Base-by-base conservation (phyloP, 1,140 invertebrate species). In the Caenorhabditis briggsae region DNA sequence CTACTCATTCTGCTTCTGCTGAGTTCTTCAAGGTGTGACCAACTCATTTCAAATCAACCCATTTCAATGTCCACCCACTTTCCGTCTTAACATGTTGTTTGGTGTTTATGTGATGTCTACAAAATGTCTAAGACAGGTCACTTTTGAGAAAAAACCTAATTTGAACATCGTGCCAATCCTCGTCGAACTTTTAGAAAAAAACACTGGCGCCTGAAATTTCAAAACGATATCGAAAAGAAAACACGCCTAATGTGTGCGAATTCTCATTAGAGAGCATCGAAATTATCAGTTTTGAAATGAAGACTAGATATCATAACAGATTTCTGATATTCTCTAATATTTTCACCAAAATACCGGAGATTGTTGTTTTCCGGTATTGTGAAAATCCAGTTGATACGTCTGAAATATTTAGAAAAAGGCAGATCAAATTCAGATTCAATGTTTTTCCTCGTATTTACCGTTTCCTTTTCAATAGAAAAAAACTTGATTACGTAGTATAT, bases 51-150 rank as follows among this genome's bases (percentile, higher is more conserved):
- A 53, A 65, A 16, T 61, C 59, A 25, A 58, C 56, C 46, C 64
- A 70, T 43, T 70, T 46, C 14, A 70, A 46, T 78, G 43, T 78
- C 43, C 70, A 78, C 70, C 46, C 70, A 50, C 70, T 70, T 70
- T 46, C 64, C 18, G 8, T 11, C 43, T 18, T 70, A 9, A 50
- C 50, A 50, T 78, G 70, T 23, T 78, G 70, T 78, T 78, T 78
- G 70, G 46, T 50, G 46, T n/a, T 78, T 23, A 43, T 78, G 18
- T 78, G 70, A 78, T 78, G 70, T 78, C 70, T 78, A 50, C n/a
- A 25, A 50, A 23, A 43, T 50, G 70, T 46, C 64, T 53, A 20
- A 16, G 70, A 25, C 70, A 78, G 70, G 46, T 78, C 70, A 78
- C n/a, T 25, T 46, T 50, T 43, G n/a, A 11, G 33, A 53, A 65